A percentile compares a stretch with the other conserved stretches of the same genome.
phyloP scores from a whole-genome alignment of 2,797 vertebrate genomes.

The Galago senegalensis region DNA sequence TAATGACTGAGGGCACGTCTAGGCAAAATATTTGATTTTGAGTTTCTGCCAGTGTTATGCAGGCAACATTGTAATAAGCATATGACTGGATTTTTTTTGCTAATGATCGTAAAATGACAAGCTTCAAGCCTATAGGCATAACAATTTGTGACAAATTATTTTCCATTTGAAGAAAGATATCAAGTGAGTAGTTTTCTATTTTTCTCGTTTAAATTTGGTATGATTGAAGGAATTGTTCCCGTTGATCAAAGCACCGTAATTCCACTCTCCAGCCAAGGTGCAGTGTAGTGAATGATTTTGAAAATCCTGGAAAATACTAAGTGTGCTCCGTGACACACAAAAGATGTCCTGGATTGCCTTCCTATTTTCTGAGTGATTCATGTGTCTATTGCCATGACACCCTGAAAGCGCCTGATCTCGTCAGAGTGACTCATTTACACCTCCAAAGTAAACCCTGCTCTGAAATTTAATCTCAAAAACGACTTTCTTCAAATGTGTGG shows the following conservation, averaged over 20 bases:
- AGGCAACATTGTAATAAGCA: conserved; percentile 30
- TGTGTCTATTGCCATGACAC: not conserved
- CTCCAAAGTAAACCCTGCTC: conserved; percentile 41
- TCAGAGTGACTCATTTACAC: conserved; percentile 1
- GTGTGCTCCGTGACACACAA: not conserved
- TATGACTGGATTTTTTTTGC: conserved; percentile 47
- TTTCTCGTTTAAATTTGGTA: conserved; percentile 51
- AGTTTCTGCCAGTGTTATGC: conserved; percentile 29
- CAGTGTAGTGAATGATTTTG: not conserved
- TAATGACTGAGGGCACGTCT: not conserved
- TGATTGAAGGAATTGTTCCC: not conserved
- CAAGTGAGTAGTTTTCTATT: conserved; percentile 61
- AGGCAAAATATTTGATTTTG: conserved; percentile 64
- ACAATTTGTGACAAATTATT: conserved; percentile 55
- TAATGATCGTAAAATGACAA: conserved; percentile 59
- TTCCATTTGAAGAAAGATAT: conserved; percentile 55
- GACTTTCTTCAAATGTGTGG: not conserved
- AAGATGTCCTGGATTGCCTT: not conserved
- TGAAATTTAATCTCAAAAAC: not conserved
- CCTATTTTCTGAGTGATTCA: not conserved
- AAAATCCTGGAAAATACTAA: conserved; percentile 21
- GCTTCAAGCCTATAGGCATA: not conserved
- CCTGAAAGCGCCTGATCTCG: too few species aligned
- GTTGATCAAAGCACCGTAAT: conserved; percentile 37
- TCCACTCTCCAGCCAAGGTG: not conserved